Evolutionary conservation across 2,888 invertebrate species (phyloP), one percentile per base, ranked within the genome.

Genomic region (Drosophila incognita): DNA sequence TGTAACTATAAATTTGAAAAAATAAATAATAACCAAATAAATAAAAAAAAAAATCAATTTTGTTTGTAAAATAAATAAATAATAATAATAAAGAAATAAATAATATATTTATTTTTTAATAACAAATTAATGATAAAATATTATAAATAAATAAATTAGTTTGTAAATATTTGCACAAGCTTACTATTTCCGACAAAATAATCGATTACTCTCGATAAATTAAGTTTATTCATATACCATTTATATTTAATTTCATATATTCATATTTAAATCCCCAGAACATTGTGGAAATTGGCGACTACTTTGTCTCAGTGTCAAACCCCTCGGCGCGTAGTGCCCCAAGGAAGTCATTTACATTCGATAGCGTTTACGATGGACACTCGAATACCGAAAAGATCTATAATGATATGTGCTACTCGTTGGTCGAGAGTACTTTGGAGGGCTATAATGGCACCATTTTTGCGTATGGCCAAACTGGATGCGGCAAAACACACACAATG

Each of bases 391-490:
- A 98, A 92, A 94, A 94, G 51, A 96, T 98, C 42, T 98, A 98
- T 94, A 97, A 97, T 91, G 97, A 98, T 89, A 97, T 97, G 71
- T 96, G 96, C 70, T 97, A 96, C 91, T 95, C 97, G 1, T 92
- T 97, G 38, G 96, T 97, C 42, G 97, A 97, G 92, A 97, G 97
- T 71, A 97, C 97, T 1, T 94, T 98, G 64, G 98, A 98, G 90
- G 98, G 98, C 1, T 98, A 98, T 94, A 98, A 98, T 94, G 97
- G 97, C 24, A 98, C 98, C 0, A 97, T 98, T 61, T 98, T 98
- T 93, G 98, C 98, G 0, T 98, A 98, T 91, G 98, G 98, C 0
- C 98, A 98, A 93, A 98, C 98, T 0, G 98, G 98, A 0, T 97
- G 97, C 91, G 98, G 98, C 0, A 98, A 98, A 92, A 97, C 97